A percentile compares a stretch with the other conserved stretches of the same genome.
Conservation (phyloP, 2,113 vertebrate genomes). For the Picathartes gymnocephalus region DNA sequence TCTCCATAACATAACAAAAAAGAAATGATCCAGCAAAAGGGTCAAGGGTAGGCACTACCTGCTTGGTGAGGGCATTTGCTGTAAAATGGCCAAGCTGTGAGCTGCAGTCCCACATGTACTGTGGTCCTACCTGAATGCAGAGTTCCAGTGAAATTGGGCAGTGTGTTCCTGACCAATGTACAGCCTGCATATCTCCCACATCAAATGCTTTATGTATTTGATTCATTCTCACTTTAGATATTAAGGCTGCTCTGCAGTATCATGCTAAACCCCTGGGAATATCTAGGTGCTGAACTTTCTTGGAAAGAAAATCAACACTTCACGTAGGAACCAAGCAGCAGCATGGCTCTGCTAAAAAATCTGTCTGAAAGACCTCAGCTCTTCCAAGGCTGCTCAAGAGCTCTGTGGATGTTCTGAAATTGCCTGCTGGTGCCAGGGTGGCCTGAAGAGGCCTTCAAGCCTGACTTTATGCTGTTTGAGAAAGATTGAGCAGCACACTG, state of each 20-base stretch:
- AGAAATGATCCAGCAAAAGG: background rate
- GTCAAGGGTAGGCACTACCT: background rate
- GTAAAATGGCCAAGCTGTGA: background rate
- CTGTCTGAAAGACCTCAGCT: background rate
- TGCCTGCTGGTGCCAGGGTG: background rate
- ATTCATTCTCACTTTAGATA: background rate
- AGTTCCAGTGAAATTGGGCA: background rate
- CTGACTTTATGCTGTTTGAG: background rate
- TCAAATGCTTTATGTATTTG: background rate
- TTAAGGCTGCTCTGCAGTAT: background rate
- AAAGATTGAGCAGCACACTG: background rate
- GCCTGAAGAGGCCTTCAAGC: background rate
- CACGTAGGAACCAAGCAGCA: background rate
- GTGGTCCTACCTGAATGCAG: background rate
- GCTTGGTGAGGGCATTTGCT: background rate
- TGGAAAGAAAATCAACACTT: background rate
- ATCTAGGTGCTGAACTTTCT: background rate
- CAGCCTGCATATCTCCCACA: background rate
- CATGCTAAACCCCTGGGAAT: background rate
- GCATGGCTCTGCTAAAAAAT: background rate
- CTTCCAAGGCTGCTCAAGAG: background rate
- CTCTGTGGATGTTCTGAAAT: background rate
- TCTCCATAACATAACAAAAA: background rate
- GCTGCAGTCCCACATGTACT: background rate
- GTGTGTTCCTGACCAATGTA: background rate